These are phyloP conservation scores for Reinhardtius hippoglossoides DNA, from an alignment of 2,113 vertebrate genomes.

Conservation along the genomic window DNA sequence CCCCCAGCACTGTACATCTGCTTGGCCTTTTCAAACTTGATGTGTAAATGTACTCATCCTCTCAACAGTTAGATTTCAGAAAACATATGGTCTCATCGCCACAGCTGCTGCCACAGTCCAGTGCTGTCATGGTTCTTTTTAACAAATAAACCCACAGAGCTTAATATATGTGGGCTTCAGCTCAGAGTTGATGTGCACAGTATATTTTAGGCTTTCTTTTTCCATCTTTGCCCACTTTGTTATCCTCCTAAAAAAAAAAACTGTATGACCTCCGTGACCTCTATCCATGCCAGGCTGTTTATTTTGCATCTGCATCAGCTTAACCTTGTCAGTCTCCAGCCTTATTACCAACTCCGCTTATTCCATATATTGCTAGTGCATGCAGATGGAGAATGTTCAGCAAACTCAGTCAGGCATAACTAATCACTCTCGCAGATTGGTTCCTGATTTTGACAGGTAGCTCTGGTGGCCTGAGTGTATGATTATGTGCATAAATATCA, in stretches of 20 bases:
- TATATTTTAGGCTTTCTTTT: conserved; percentile 16
- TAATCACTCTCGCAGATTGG: conserved; percentile 81
- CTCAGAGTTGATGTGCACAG: not conserved
- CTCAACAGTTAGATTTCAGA: not conserved
- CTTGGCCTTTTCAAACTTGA: conserved; percentile 4
- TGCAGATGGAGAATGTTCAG: conserved; percentile 82
- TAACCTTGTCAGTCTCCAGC: conserved; percentile 80
- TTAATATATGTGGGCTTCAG: not conserved
- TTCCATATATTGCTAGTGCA: conserved; percentile 78
- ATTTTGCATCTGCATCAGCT: conserved; percentile 67
- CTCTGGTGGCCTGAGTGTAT: conserved; percentile 68
- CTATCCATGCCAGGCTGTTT: conserved; percentile 67
- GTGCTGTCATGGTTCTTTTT: not conserved
- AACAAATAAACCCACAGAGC: not conserved
- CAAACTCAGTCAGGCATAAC: conserved; percentile 83
- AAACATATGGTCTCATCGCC: not conserved
- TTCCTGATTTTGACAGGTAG: conserved; percentile 75
- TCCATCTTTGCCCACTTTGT: conserved; percentile 30
- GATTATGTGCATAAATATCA: conserved; percentile 83
- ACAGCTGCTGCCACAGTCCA: not conserved
- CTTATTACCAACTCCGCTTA: conserved; percentile 64
- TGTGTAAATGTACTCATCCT: not conserved
- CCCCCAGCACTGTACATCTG: not conserved
- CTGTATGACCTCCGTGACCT: conserved; percentile 66
- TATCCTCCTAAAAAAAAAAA: not conserved